These are phyloP conservation scores for Lutjanus campechanus DNA, from an alignment of 2,797 vertebrate species.

Conservation along the genomic window DNA sequence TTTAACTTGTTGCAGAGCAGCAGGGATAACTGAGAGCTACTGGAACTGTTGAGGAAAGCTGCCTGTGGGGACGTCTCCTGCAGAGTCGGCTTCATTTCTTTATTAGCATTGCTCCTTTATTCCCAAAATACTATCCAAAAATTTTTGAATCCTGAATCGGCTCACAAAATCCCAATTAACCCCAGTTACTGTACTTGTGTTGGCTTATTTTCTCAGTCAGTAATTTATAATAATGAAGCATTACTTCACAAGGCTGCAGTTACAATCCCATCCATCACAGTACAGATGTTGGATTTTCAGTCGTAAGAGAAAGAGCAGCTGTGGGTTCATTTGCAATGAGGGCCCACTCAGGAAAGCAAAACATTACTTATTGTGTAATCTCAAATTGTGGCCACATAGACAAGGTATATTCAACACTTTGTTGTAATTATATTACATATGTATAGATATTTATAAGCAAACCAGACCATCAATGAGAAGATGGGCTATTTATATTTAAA, in stretches of 20 bases:
- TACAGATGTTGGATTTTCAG: constrained; percentile 1
- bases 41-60: background rate
- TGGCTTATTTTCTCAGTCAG: background rate
- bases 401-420: background rate
- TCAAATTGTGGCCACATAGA: no score
- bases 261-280: constrained; percentile 8
- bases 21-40: background rate
- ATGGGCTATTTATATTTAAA: no score
- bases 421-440: background rate
- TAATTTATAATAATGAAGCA: background rate
- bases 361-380: background rate
- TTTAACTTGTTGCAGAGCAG: constrained; percentile 17
- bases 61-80: background rate
- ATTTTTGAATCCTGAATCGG: background rate
- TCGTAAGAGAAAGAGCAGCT: background rate
- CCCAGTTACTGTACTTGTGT: constrained; percentile 1
- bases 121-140: background rate
- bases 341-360: background rate
- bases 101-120: background rate
- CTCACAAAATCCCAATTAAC: background rate
- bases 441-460: no score
- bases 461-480: no score
- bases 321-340: constrained; percentile 6
- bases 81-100: background rate
- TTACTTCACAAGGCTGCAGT: background rate